Percentiles rank a stretch among this genome's conserved stretches.
Conservation (phyloP, 2,113 vertebrate genomes). For the Lanius collurio region DNA sequence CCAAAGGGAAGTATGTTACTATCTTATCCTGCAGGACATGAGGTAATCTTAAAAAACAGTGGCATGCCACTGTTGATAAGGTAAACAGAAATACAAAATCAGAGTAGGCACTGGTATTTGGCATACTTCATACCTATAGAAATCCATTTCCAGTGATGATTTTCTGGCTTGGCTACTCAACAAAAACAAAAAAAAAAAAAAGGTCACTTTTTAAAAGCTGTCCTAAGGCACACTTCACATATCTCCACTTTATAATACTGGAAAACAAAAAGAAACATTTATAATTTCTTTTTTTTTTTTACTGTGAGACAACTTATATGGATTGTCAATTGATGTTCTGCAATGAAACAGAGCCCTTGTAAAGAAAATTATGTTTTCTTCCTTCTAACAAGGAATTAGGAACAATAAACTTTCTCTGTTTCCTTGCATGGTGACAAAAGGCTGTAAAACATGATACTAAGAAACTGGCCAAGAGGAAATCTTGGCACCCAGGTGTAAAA, state of each 20-base stretch:
- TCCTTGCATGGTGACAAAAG: background rate
- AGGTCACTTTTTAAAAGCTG: background rate
- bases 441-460: background rate
- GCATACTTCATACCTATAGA: background rate
- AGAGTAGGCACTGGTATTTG: background rate
- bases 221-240: background rate
- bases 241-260: background rate
- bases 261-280: background rate
- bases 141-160: background rate
- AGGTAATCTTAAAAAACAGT: background rate
- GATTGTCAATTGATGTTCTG: background rate
- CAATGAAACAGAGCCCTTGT: background rate
- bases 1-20: constrained; percentile 56
- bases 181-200: too few species aligned
- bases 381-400: background rate
- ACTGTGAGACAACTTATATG: background rate
- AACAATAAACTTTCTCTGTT: background rate
- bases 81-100: constrained; percentile 27
- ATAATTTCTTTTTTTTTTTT: too few species aligned
- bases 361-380: background rate
- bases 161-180: background rate
- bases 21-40: constrained; percentile 62
- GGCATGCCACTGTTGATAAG: background rate
- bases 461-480: background rate
- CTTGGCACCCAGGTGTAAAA: background rate